These are phyloP conservation scores for Oophaga sylvatica DNA, from an alignment of 2,797 vertebrate genomes.

Conservation along the genomic window DNA sequence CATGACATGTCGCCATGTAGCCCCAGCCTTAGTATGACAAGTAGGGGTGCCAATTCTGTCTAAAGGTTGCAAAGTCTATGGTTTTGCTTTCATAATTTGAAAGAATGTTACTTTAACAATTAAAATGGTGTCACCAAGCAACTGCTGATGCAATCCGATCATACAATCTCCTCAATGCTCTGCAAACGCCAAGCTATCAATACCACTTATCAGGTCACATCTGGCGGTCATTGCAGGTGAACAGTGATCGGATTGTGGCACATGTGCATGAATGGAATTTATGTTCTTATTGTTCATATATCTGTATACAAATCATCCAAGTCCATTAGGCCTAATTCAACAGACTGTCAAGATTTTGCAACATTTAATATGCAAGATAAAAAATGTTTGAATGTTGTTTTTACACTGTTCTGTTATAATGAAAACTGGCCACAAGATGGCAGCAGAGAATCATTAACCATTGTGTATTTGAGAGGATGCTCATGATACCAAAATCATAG, in stretches of 20 bases:
- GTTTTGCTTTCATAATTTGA: too few relatives aligned
- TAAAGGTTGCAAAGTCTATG: too few relatives aligned
- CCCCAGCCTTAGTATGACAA: background rate
- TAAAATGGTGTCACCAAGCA: too few relatives aligned
- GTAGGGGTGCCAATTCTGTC: background rate
- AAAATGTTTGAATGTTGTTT: background rate
- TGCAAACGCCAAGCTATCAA: too few relatives aligned
- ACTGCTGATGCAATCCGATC: background rate
- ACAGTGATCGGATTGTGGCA: background rate
- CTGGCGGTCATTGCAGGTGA: background rate
- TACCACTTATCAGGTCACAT: too few relatives aligned
- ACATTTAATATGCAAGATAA: background rate
- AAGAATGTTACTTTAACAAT: too few relatives aligned
- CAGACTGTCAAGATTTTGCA: background rate
- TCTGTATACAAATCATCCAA: background rate
- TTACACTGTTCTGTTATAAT: background rate
- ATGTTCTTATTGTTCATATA: background rate
- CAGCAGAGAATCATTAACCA: background rate
- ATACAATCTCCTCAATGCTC: background rate
- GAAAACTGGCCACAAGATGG: constrained; percentile 4
- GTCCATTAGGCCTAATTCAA: too few relatives aligned
- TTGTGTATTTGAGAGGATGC: background rate
- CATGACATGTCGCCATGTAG: too few relatives aligned
- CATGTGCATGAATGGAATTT: background rate
- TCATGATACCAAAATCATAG: too few relatives aligned